Evolutionary conservation across 2,797 vertebrate species (phyloP), one percentile per base, ranked within the genome.

Genomic region (Cossypha heuglini): DNA sequence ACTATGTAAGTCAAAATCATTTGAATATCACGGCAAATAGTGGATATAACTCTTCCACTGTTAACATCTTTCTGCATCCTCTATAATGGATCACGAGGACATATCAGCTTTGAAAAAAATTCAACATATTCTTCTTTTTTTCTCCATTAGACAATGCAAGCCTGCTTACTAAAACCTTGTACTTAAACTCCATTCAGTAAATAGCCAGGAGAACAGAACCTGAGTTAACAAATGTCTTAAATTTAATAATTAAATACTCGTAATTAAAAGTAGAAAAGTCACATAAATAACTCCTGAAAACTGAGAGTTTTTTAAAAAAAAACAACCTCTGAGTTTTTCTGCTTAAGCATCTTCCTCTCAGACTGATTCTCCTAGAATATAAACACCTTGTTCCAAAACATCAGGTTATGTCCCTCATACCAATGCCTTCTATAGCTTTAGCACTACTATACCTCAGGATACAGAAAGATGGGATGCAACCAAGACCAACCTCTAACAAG

Each of bases 291-390:
- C 28, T 43, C 26, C 28, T 43, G 28, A 38, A 64, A 81, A 9
- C 5, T 8, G 2, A 1, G 6, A 0, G 0, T 61, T 24, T 12
- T 4, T 37, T 37, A 12, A 9, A 13, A 11, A 67, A 48, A 31
- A 28, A 62, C 1, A 45, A 10, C 4, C 7, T 74, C 13, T 10
- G 28, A 16, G 1, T 46, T 43, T 28, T 64, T 61, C 67, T 72
- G 15, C 31, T 37, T 52, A 38, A 62, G 8, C 7, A 43, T 31
- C n/a, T 62, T 80, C 9, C n/a, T 48, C 15, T 74, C 38, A 74
- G n/a, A n/a, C 21, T 9, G 5, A 35, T 3, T 22, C 40, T 67
- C 15, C 37, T 51, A 31, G 22, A 59, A 46, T 17, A 71, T 12
- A 69, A 90, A 37, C 3, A 51, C 6, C 9, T 58, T 2, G 3